Percentiles rank a stretch among this genome's conserved stretches.
Evolutionary conservation across 2,888 invertebrate species (phyloP).

Genomic region (Holacanthella duospinosa): DNA sequence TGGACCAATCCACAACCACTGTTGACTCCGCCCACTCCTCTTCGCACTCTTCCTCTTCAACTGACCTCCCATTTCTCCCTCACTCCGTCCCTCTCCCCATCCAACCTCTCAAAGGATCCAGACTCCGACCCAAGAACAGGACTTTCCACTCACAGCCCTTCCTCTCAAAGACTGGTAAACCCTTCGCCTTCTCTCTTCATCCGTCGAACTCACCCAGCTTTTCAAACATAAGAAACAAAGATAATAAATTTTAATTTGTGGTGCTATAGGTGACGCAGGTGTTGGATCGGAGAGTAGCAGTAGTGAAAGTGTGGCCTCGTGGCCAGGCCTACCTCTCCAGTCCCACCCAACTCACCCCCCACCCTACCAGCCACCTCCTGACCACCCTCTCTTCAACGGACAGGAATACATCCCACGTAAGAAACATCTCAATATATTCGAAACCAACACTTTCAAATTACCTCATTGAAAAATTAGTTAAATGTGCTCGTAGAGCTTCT

Average conservation of each 20-base stretch:
- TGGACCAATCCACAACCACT: too few relatives aligned
- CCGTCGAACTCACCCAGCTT: not conserved
- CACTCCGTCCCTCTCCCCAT: constrained; percentile 18
- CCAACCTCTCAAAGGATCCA: constrained; percentile 12
- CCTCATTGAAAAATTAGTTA: not conserved
- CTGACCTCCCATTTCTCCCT: constrained; percentile 31
- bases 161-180: too few relatives aligned
- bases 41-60: constrained; percentile 37
- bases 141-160: constrained; percentile 27
- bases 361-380: constrained; percentile 37
- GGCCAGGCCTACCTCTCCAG: constrained; percentile 18
- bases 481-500: too few relatives aligned
- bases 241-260: too few relatives aligned
- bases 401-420: constrained; percentile 22
- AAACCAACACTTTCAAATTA: not conserved
- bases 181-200: too few relatives aligned
- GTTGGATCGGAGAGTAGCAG: constrained; percentile 24
- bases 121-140: too few relatives aligned
- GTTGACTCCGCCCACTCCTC: constrained; percentile 39
- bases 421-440: not conserved
- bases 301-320: constrained; percentile 37
- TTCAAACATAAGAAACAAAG: too few relatives aligned
- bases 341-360: constrained; percentile 35
- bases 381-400: constrained; percentile 33
- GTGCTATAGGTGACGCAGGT: too few relatives aligned